Base-by-base conservation (phyloP, 2,797 vertebrate species). In the Alcedo atthis region DNA sequence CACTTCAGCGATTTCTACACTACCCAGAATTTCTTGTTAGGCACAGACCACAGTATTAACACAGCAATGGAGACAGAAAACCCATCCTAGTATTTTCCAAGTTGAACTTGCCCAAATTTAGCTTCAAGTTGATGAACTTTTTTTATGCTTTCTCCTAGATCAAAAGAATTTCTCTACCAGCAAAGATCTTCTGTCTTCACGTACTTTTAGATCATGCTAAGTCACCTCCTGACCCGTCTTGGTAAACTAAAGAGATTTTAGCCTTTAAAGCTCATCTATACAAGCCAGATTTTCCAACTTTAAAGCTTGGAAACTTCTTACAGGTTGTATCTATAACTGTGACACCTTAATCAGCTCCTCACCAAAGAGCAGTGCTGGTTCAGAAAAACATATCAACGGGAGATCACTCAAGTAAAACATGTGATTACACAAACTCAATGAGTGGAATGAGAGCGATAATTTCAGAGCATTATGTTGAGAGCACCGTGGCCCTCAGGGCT, bases 371-470 rank as follows among this genome's bases (percentile, higher is more conserved):
- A 0, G 21, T 19, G 48, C 45, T 28, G 14, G 11, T 25, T 26
- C 13, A 2, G 12, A 25, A 67, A 61, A 62, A 25, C 1, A 1
- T 20, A 35, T 26, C 78, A 20, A 6, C 0, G 1, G 18, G 35
- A 92, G 59, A 55, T 30, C 18, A 24, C 33, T 4, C 8, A 12
- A 49, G 7, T 3, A 30, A 4, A 75, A 32, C 63, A 33, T 16
- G 25, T 2, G 2, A 10, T 33, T n/a, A 18, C 70, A 35, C 16
- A 28, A 79, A 69, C 17, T 17, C 12, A 51, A 4, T 0, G 1
- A 53, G 54, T 0, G 1, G 20, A 16, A 53, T 0, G 0, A 24
- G 5, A 21, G 43, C 0, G 1, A 4, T 8, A 16, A 71, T 3
- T 54, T 54, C 57, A 43, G 64, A 70, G 12, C 4, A 2, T 4